These are phyloP conservation scores for Hormaphis cornu DNA, from an alignment of 1,140 invertebrate genomes.

Conservation along the genomic window DNA sequence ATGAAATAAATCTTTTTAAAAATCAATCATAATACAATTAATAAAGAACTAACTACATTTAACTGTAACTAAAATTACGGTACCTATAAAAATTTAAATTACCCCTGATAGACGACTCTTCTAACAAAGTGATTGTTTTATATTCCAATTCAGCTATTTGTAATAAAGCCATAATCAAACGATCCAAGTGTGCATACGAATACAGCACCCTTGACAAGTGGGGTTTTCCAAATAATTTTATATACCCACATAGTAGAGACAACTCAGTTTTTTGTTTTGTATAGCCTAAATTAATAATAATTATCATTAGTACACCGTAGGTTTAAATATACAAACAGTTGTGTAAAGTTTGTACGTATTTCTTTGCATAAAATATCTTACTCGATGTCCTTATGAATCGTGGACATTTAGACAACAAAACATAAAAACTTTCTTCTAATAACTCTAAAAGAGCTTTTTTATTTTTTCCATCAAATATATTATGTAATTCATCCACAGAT, in stretches of 20 bases:
- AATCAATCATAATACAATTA: too few relatives aligned
- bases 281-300: background rate
- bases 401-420: constrained; percentile 12
- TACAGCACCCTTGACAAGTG: constrained; percentile 47
- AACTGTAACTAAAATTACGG: too few relatives aligned
- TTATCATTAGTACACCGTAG: background rate
- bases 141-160: constrained; percentile 35
- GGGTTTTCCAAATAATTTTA: constrained; percentile 48
- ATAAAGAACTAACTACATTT: too few relatives aligned
- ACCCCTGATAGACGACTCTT: constrained; percentile 48
- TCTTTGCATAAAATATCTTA: constrained; percentile 3
- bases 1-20: too few relatives aligned
- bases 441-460: constrained; percentile 20
- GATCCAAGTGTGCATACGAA: constrained; percentile 45
- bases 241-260: constrained; percentile 50
- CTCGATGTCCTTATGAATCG: constrained; percentile 9
- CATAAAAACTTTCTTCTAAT: constrained; percentile 33
- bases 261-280: constrained; percentile 38
- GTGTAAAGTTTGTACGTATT: too few relatives aligned
- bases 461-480: constrained; percentile 12
- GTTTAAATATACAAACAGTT: too few relatives aligned
- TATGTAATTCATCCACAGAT: background rate
- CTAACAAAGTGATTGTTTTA: constrained; percentile 46
- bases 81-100: too few relatives aligned
- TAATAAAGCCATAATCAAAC: constrained; percentile 41